Conservation (phyloP, 1,140 invertebrate genomes). For the Helicorthomorpha holstii region DNA sequence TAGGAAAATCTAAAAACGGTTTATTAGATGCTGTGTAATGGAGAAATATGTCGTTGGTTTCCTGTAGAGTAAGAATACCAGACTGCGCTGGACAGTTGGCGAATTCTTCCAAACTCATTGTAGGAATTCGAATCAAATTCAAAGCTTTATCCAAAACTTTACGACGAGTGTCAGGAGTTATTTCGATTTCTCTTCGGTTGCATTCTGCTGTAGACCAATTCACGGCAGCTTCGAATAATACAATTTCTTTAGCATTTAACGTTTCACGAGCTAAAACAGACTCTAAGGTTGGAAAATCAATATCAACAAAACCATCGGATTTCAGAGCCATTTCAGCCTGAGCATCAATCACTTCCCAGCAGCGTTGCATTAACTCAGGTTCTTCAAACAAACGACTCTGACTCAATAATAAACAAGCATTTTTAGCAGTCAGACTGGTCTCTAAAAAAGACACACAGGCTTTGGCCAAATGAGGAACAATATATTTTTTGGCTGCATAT, state of each 20-base stretch:
- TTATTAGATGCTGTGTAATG: slow-evolving; percentile 44
- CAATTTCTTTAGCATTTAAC: slow-evolving; percentile 76
- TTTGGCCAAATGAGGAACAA: slow-evolving; percentile 72
- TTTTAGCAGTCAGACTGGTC: slow-evolving; percentile 77
- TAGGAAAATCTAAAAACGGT: slow-evolving; percentile 60
- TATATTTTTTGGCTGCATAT: slow-evolving; percentile 85
- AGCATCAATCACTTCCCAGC: slow-evolving; percentile 86
- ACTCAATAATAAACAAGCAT: slow-evolving; percentile 75
- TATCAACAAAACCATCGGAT: slow-evolving; percentile 83
- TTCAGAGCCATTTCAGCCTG: slow-evolving; percentile 82
- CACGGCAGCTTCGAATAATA: slow-evolving; percentile 72
- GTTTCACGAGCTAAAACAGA: slow-evolving; percentile 74
- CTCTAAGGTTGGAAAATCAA: slow-evolving; percentile 72
- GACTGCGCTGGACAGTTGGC: slow-evolving; percentile 77
- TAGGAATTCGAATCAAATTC: slow-evolving; percentile 70
- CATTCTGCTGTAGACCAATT: slow-evolving; percentile 78
- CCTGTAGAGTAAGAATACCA: slow-evolving; percentile 68
- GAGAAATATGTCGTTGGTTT: slow-evolving; percentile 81
- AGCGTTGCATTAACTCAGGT: slow-evolving; percentile 77
- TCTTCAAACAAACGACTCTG: slow-evolving; percentile 82
- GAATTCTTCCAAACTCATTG: slow-evolving; percentile 78
- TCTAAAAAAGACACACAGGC: slow-evolving; percentile 83
- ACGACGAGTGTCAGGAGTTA: slow-evolving; percentile 40
- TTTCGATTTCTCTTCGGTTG: slow-evolving; percentile 53
- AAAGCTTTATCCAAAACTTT: slow-evolving; percentile 47